Percentiles rank a stretch among this genome's conserved stretches.
These are phyloP conservation scores for Limnephilus auricula DNA, from an alignment of 2,888 invertebrate species.

Conservation along the genomic window DNA sequence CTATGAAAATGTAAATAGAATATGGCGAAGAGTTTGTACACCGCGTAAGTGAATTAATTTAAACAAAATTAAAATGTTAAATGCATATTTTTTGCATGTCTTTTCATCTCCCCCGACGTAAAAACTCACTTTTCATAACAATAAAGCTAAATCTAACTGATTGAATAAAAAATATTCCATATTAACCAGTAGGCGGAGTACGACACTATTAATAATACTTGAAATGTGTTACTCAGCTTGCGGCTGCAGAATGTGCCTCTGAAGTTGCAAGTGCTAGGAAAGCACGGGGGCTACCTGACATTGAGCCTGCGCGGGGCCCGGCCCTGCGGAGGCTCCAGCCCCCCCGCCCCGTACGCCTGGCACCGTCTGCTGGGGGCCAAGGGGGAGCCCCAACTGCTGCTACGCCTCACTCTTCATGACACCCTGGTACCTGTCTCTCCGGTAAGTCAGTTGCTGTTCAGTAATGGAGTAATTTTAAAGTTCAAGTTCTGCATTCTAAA, in stretches of 20 bases:
- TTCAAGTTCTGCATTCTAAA: background rate
- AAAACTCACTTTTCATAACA: too few relatives aligned
- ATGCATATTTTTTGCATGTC: too few relatives aligned
- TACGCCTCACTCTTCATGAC: conserved; percentile 80
- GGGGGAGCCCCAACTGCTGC: conserved; percentile 80
- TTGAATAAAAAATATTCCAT: too few relatives aligned
- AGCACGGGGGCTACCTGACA: conserved; percentile 82
- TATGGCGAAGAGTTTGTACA: too few relatives aligned
- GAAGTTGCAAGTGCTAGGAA: conserved; percentile 80
- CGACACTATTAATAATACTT: too few relatives aligned
- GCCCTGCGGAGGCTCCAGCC: conserved; percentile 70
- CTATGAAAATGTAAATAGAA: too few relatives aligned
- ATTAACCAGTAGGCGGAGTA: too few relatives aligned
- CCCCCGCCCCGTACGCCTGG: conserved; percentile 74
- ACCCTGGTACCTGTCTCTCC: conserved; percentile 61
- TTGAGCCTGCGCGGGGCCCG: conserved; percentile 84
- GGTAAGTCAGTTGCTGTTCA: background rate
- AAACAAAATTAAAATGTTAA: too few relatives aligned
- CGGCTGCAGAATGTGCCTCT: conserved; percentile 83
- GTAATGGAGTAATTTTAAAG: background rate
- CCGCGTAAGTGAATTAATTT: too few relatives aligned
- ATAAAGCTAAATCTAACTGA: too few relatives aligned
- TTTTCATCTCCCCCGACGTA: too few relatives aligned
- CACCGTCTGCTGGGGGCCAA: conserved; percentile 79
- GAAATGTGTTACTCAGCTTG: conserved; percentile 16